Base-by-base conservation (phyloP, 2,888 invertebrate species). In the Achlya flavicornis region DNA sequence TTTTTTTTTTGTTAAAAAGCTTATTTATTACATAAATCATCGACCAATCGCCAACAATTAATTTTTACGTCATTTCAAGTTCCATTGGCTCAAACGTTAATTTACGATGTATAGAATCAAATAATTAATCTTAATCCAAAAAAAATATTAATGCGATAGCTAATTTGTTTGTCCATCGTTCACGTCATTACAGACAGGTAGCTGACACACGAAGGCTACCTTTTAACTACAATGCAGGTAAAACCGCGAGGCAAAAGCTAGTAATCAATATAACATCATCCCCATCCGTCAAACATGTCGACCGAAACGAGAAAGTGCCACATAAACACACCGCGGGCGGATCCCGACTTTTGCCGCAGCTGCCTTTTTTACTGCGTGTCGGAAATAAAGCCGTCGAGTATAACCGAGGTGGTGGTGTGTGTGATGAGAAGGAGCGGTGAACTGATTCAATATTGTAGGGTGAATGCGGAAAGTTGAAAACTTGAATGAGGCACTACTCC, bases 361-460 rank as follows among this genome's bases (percentile, higher is more conserved):
- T 78, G 80, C 77, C 77, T 84, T 87, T 84, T 89, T 89, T 87
- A 89, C 79, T 83, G 81, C 78, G 76, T 77, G 78, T 74, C 85
- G 87, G 88, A 88, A 86, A 89, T 89, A 89, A 87, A 86, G 84
- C 84, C 82, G 73, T 75, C 77, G 73, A 80, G 83, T 76, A 82
- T 81, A 86, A 85, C 84, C 84, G 80, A 65, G 60, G 58, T 60
- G 3, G 62, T 66, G 63, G 68, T 79, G 79, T 64, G 80, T 79
- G 66, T 0, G 7, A 64, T 4, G 16, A 63, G 66, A 61, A 33
- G 6, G 0, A 64, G 67, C 67, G 66, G 19, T 46, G 46, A 19
- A 53, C 10, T n/a, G 10, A 10, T 14, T 53, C 1, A 53, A n/a
- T 3, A 19, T 8, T 19, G 10, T 14, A n/a, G 16, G 16, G n/a